phyloP scores from a whole-genome alignment of 2,113 vertebrate genomes.

The Indri indri region DNA sequence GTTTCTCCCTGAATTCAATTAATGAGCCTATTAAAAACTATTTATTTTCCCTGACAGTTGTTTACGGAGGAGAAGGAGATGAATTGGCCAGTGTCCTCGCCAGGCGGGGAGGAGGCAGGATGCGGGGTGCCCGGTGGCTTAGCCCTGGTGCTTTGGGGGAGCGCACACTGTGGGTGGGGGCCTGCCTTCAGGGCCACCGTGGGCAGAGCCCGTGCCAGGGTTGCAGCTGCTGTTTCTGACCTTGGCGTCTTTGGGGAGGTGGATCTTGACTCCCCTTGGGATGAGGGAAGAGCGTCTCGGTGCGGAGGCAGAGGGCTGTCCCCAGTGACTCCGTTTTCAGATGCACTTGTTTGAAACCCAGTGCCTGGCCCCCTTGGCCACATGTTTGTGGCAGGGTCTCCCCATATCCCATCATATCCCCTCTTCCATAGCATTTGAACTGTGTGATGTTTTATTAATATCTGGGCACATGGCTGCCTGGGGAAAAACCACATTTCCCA shows the following conservation, averaged over 20 bases:
- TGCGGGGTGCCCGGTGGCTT: neutral
- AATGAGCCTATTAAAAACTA: slow-evolving; percentile 79
- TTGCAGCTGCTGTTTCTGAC: neutral
- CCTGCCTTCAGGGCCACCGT: accelerated
- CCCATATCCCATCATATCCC: neutral
- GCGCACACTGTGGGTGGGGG: accelerated
- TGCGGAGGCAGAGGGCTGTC: neutral
- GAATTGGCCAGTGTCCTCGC: neutral
- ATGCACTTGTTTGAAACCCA: neutral
- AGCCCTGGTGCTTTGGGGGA: neutral
- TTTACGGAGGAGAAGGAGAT: slow-evolving; percentile 70
- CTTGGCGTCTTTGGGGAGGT: neutral
- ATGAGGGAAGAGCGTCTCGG: neutral
- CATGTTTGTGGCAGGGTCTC: neutral
- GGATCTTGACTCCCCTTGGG: neutral
- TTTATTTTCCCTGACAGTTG: slow-evolving; percentile 81
- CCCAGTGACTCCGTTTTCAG: neutral
- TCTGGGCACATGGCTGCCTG: neutral
- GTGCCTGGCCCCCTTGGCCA: neutral
- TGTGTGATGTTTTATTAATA: neutral
- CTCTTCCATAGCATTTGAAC: neutral
- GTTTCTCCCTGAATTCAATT: slow-evolving; percentile 71
- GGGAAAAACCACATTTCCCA: neutral
- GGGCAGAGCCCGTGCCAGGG: neutral
- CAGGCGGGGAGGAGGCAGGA: neutral